Evolutionary conservation across 2,888 invertebrate genomes (phyloP), one percentile per base, ranked within the genome.

Genomic region (Synergus gifuensis): DNA sequence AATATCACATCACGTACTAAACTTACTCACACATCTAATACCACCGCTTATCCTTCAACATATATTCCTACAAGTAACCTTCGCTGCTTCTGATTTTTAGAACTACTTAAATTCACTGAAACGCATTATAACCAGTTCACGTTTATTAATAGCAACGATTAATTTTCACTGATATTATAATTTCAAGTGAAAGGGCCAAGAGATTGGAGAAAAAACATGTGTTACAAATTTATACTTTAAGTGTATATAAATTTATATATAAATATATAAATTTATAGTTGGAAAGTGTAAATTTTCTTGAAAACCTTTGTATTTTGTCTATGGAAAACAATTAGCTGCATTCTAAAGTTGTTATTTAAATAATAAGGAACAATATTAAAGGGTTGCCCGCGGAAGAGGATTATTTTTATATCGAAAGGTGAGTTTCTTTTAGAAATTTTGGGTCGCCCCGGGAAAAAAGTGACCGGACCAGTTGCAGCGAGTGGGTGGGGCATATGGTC

Each of bases 401-500:
- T 73, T 28, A 40, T 14, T 16, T 73, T 73, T 73, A 54, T 54
- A 73, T n/a, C 73, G n/a, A 54, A 40, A 73, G 36, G 36, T 49
- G 36, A 73, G 49, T 54, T 73, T 73, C 73, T 73, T 73, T 73
- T 54, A 73, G 73, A 73, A 73, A 73, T 73, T 73, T 73, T n/a
- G 73, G 54, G 36, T 73, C 73, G 11, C 22, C 11, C n/a, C 14
- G 54, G n/a, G 28, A 54, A 73, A 73, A 54, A 40, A 54, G 73
- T 54, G 54, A 54, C 73, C 73, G 73, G 28, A 73, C 54, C 73
- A 73, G 73, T 73, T 73, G 54, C 54, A 73, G 64, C 42, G 67
- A 78, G 82, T 82, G 81, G 83, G 81, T 80, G 85, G 84, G 81
- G 49, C 82, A 81, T 83, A 85, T 79, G 82, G 80, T 49, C 76